Percentiles rank a stretch among this genome's conserved stretches.
Conservation (phyloP, 1,140 invertebrate genomes). For the Prorops nasuta region DNA sequence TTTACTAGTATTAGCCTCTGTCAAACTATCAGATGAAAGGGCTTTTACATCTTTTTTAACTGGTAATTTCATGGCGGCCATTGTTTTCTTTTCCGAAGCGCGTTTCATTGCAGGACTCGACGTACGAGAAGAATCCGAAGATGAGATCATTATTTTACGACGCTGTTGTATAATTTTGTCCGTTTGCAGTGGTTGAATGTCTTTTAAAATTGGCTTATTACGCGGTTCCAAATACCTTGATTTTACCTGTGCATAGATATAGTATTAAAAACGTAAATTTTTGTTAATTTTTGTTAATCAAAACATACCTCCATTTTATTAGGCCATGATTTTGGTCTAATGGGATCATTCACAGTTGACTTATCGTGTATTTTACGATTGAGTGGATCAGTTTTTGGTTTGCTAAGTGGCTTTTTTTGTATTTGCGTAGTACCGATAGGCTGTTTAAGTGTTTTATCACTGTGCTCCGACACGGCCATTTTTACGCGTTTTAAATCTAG, state of each 20-base stretch:
- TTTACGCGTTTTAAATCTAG: slow-evolving; percentile 61
- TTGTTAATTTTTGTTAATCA: too few species aligned
- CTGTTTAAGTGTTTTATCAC: slow-evolving; percentile 43
- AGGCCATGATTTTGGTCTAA: slow-evolving; percentile 54
- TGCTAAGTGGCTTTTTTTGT: slow-evolving; percentile 42
- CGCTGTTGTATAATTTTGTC: slow-evolving; percentile 43
- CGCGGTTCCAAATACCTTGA: slow-evolving; percentile 61
- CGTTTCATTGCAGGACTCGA: slow-evolving; percentile 67
- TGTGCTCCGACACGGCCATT: slow-evolving; percentile 60
- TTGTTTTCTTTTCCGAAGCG: slow-evolving; percentile 43
- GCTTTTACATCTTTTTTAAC: slow-evolving; percentile 50
- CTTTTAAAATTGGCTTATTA: slow-evolving; percentile 43
- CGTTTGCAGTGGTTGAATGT: slow-evolving; percentile 27
- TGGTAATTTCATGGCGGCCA: slow-evolving; percentile 48
- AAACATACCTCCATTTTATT: slow-evolving; percentile 52
- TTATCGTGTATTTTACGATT: slow-evolving; percentile 45
- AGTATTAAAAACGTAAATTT: neutral
- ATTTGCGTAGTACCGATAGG: slow-evolving; percentile 22
- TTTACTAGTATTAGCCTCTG: slow-evolving; percentile 44
- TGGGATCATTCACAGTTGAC: slow-evolving; percentile 21
- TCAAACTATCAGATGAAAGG: slow-evolving; percentile 58
- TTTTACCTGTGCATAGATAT: slow-evolving; percentile 48
- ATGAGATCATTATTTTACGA: slow-evolving; percentile 57
- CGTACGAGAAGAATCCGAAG: slow-evolving; percentile 64
- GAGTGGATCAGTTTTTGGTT: slow-evolving; percentile 52